Base-by-base conservation (phyloP, 2,797 vertebrate genomes). In the Cetoscarus ocellatus region DNA sequence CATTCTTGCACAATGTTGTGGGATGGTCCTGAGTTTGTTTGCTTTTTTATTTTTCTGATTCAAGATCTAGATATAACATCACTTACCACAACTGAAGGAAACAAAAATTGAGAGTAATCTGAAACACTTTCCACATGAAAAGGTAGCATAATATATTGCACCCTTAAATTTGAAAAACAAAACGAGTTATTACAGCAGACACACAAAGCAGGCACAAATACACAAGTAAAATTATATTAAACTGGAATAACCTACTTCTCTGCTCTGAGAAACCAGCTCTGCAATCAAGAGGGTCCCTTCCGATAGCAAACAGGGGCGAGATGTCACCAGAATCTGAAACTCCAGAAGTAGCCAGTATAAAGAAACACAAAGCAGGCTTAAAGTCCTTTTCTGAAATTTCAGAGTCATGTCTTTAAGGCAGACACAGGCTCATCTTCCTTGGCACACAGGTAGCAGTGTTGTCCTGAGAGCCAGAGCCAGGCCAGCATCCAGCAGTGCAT, bases 21-120 rank as follows among this genome's bases (percentile, higher is more conserved):
- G 82, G 82, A 89, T 50, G 73, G 71, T 79, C 75, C 70, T 52
- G 34, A 68, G 61, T 87, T 86, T 88, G 71, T 88, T 90, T 71
- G 67, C 55, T 84, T 86, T 83, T 55, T 84, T 88, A 70, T 81
- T 75, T 64, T 86, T 77, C 82, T 85, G 73, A 77, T 77, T 85
- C 70, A 79, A 84, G 88, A 87, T 79, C 85, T 83, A 89, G 76
- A 88, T 85, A 75, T 70, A 71, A 68, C 42, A 51, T 85, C 66
- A 85, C 76, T 73, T 53, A 68, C 70, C 76, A 70, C 80, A 84
- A 80, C 68, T 62, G 34, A 75, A 65, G 65, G 79, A 82, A 85
- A 87, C 87, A 79, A 86, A 73, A 88, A 92, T 81, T 74, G 79
- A 53, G 73, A 80, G 80, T 88, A 85, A 92, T 84, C 35, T 55